Percentiles rank a stretch among this genome's conserved stretches.
Conservation (phyloP, 64 coral and sea anemone species). For the Actinia equina region DNA sequence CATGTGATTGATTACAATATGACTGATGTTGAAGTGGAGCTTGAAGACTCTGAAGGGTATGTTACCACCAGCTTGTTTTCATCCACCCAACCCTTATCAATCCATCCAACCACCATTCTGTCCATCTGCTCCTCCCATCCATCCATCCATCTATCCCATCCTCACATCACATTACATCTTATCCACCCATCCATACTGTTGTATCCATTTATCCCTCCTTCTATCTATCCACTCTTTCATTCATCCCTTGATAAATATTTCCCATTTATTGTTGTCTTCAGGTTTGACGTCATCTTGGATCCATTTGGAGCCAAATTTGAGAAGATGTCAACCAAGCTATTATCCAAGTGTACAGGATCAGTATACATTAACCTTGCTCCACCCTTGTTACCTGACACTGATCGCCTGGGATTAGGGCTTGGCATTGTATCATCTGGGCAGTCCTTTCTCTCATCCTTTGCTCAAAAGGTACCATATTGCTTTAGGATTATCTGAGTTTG, state of each 20-base stretch:
- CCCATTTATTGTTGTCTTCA: background rate
- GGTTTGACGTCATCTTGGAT: slow-evolving; percentile 89
- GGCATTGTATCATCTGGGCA: slow-evolving; percentile 71
- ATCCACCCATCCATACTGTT: too few species aligned
- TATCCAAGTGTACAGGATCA: slow-evolving; percentile 60
- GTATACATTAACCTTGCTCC: slow-evolving; percentile 64
- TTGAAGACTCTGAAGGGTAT: slow-evolving; percentile 46
- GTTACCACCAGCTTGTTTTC: too few species aligned
- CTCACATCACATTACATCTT: too few species aligned
- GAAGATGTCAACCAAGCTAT: slow-evolving; percentile 27
- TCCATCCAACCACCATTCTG: too few species aligned
- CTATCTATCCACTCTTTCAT: too few species aligned
- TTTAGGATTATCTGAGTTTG: too few species aligned
- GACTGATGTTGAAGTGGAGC: slow-evolving; percentile 43
- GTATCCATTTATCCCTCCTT: too few species aligned
- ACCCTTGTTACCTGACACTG: slow-evolving; percentile 57
- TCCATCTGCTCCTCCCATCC: too few species aligned
- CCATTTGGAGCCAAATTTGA: slow-evolving; percentile 77
- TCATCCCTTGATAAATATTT: background rate
- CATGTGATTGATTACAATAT: slow-evolving; percentile 66
- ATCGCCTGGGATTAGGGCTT: slow-evolving; percentile 54
- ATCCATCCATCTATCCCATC: too few species aligned
- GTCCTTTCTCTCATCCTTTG: slow-evolving; percentile 40
- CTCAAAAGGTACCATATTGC: slow-evolving; percentile 49
- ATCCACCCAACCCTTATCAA: too few species aligned